These are phyloP conservation scores for Himalopsyche tibetana DNA, from an alignment of 2,888 invertebrate genomes.

Conservation along the genomic window DNA sequence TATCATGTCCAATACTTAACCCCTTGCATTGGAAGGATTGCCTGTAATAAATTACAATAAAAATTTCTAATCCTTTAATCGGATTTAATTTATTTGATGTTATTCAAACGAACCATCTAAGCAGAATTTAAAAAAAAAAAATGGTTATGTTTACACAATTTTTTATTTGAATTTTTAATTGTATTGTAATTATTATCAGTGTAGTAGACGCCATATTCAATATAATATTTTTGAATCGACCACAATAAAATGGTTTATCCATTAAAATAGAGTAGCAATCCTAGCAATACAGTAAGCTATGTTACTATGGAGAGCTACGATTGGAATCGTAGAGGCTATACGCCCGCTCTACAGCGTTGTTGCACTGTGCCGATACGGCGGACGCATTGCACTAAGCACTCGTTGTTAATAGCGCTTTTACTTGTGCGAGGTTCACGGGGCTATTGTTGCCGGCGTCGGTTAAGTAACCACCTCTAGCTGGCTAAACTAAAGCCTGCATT, in stretches of 20 bases:
- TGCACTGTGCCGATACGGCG: constrained; percentile 22
- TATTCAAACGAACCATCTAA: too few species aligned
- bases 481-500: constrained; percentile 6
- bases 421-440: constrained; percentile 53
- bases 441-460: constrained; percentile 62
- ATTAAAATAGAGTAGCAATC: neutral
- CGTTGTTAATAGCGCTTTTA: constrained; percentile 63
- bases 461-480: constrained; percentile 58
- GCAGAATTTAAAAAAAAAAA: too few species aligned
- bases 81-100: too few species aligned
- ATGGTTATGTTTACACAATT: too few species aligned
- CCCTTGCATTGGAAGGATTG: too few species aligned
- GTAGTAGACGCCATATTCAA: too few species aligned
- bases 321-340: neutral
- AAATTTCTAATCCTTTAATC: too few species aligned
- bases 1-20: too few species aligned
- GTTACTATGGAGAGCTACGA: neutral
- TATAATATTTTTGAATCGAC: too few species aligned
- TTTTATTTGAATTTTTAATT: too few species aligned
- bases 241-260: neutral
- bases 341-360: neutral
- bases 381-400: constrained; percentile 54
- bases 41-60: too few species aligned
- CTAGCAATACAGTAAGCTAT: neutral
- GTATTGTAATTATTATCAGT: too few species aligned